These are phyloP conservation scores for Mnemiopsis leidyi DNA, from an alignment of 37 sponge, comb jelly and placozoan species.

Conservation along the genomic window DNA sequence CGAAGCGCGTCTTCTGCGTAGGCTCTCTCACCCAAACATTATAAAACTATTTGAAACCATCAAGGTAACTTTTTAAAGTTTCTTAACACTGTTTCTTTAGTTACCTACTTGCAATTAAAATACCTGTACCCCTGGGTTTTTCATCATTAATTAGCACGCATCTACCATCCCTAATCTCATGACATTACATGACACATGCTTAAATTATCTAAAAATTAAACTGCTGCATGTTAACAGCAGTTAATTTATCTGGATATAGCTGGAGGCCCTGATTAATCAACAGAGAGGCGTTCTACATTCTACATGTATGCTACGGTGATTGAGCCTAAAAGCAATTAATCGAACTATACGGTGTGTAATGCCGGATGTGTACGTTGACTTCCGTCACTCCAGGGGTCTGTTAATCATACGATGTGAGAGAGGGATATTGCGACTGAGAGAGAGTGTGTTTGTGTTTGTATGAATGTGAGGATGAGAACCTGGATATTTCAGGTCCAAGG, in stretches of 20 bases:
- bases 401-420: not conserved
- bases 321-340: not conserved
- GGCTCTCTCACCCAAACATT: slow-evolving; percentile 93
- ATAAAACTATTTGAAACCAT: slow-evolving; percentile 98
- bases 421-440: not conserved
- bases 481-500: too few species aligned
- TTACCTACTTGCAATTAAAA: too few species aligned
- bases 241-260: too few species aligned
- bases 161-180: too few species aligned
- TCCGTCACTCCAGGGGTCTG: not conserved
- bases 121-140: too few species aligned
- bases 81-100: too few species aligned
- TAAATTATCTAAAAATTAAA: too few species aligned
- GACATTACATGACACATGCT: too few species aligned
- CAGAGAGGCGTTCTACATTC: not conserved
- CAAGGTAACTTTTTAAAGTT: slow-evolving; percentile 80
- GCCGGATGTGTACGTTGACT: not conserved
- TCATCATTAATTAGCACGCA: too few species aligned
- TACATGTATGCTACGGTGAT: not conserved
- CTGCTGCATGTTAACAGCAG: too few species aligned
- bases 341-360: not conserved
- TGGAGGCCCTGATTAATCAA: too few species aligned
- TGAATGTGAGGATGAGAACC: not conserved
- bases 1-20: slow-evolving; percentile 87
- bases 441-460: not conserved